A percentile compares a stretch with the other conserved stretches of the same genome.
These are phyloP conservation scores for Petrosia ficiformis DNA, from an alignment of 37 sponge, comb jelly and placozoan genomes.

Conservation along the genomic window DNA sequence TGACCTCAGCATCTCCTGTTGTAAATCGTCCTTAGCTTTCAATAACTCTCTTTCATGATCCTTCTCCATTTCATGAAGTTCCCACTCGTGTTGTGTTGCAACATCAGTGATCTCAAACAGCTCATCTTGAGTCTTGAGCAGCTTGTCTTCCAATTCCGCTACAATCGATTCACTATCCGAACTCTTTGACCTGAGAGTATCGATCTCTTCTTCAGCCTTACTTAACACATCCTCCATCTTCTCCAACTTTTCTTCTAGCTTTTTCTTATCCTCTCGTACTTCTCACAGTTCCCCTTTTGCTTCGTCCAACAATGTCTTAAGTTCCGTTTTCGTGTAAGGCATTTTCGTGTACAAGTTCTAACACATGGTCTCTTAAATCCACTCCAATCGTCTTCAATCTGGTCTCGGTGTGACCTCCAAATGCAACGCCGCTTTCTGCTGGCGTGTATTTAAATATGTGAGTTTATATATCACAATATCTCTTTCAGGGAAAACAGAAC, in stretches of 20 bases:
- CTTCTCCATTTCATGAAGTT: too few species aligned
- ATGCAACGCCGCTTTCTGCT: slow-evolving; percentile 4
- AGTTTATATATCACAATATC: too few species aligned
- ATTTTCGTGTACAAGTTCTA: background rate
- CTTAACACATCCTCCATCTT: background rate
- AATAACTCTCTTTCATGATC: background rate
- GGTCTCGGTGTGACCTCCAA: slow-evolving; percentile 12
- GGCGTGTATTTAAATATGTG: too few species aligned
- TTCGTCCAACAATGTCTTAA: background rate
- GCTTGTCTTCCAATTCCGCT: background rate
- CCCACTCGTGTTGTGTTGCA: too few species aligned
- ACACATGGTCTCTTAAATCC: background rate
- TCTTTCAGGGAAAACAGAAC: too few species aligned
- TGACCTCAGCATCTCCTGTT: background rate
- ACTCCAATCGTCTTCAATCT: background rate
- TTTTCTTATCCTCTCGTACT: background rate
- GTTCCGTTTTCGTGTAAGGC: background rate
- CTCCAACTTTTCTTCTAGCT: background rate
- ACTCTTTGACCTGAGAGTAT: too few species aligned
- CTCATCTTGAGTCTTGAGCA: background rate
- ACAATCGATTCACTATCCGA: too few species aligned
- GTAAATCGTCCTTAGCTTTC: background rate
- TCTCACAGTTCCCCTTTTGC: background rate
- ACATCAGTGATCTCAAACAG: background rate
- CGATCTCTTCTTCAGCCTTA: background rate